Conservation (phyloP, 2,797 vertebrate genomes). For the Chlorospingus semifuscus region DNA sequence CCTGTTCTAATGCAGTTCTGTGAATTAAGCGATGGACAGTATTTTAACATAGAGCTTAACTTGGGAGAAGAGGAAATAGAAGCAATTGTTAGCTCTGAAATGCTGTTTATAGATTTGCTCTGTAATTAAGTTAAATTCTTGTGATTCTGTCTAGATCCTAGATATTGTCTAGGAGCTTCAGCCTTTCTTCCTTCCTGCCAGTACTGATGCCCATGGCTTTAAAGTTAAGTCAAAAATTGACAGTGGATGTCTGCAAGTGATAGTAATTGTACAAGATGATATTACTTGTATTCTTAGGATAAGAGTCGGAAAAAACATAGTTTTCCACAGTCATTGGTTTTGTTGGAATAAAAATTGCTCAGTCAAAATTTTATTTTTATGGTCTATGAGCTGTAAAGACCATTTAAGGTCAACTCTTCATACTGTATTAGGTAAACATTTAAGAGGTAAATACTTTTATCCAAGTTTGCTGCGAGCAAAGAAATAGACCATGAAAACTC, state of each 20-base stretch:
- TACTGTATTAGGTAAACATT: constrained; percentile 73
- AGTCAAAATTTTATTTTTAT: constrained; percentile 68
- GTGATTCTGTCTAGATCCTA: no score
- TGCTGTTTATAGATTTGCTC: not conserved
- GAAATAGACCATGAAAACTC: constrained; percentile 78
- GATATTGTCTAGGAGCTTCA: not conserved
- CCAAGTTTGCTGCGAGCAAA: constrained; percentile 70
- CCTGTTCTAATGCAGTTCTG: accelerated
- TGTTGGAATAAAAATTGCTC: constrained; percentile 66
- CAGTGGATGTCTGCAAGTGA: not conserved
- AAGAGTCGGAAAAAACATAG: not conserved
- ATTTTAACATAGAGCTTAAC: not conserved
- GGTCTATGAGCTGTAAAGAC: constrained; percentile 72
- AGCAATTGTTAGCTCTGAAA: not conserved
- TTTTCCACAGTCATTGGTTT: constrained; percentile 56
- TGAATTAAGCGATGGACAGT: no score
- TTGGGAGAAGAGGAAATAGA: not conserved
- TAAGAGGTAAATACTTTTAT: constrained; percentile 75
- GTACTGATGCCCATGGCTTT: not conserved
- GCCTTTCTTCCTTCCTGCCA: not conserved
- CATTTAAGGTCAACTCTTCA: constrained; percentile 72
- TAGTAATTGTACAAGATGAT: constrained; percentile 19
- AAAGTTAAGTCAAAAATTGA: constrained; percentile 36
- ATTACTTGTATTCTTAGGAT: constrained; percentile 37
- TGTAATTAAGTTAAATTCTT: not conserved